phyloP scores from a whole-genome alignment of 2,113 vertebrate species.

The Romanogobio albipinnatus region DNA sequence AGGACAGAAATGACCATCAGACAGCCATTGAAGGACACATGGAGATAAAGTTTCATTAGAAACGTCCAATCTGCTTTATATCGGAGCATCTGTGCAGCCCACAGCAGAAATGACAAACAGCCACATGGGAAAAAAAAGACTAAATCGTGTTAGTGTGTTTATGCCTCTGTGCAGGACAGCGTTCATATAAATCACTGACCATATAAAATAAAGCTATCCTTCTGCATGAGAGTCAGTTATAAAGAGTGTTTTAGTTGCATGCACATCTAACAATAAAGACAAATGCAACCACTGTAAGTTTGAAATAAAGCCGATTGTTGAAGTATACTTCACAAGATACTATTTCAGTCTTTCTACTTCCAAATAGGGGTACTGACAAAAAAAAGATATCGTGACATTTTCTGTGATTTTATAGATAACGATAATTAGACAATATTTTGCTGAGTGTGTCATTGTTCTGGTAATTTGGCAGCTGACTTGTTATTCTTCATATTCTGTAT shows the following conservation, averaged over 20 bases:
- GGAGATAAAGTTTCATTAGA: neutral
- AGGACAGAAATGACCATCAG: neutral
- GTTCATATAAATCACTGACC: slow-evolving; percentile 13
- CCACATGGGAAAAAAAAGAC: neutral
- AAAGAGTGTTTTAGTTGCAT: neutral
- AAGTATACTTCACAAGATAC: neutral
- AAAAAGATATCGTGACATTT: no score
- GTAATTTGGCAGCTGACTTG: no score
- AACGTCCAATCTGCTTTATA: neutral
- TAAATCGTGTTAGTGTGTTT: neutral
- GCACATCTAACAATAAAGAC: neutral
- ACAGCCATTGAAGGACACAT: neutral
- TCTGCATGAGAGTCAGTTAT: neutral
- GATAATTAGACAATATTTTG: no score
- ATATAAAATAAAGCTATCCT: neutral
- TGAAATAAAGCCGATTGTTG: neutral
- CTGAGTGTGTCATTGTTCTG: no score
- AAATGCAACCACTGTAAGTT: neutral
- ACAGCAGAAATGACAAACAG: slow-evolving; percentile 6
- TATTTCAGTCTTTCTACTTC: neutral
- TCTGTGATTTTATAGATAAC: no score
- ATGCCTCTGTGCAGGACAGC: neutral
- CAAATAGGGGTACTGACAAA: no score
- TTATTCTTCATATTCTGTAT: no score
- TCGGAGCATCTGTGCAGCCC: slow-evolving; percentile 15